Base-by-base conservation (phyloP, 37 sponge, comb jelly and placozoan genomes). In the Chondrilla cf. caribensis region DNA sequence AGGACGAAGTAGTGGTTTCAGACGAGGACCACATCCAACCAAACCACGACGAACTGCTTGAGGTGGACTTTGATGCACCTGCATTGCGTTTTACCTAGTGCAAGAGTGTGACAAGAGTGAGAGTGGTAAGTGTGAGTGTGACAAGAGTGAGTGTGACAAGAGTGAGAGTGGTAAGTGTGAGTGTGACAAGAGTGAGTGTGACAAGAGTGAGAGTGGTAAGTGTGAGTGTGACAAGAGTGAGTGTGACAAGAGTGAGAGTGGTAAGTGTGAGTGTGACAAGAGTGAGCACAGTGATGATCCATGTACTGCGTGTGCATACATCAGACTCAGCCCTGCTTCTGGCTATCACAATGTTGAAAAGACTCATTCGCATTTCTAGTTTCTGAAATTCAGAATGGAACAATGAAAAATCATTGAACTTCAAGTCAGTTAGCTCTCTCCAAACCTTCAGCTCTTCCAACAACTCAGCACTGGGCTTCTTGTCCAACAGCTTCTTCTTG, bases 291-390 rank as follows among this genome's bases (percentile, higher is more conserved):
- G n/a, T n/a, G n/a, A n/a, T n/a, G n/a, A n/a, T n/a, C n/a, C n/a
- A n/a, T n/a, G n/a, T n/a, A n/a, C n/a, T n/a, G n/a, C n/a, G 32
- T 7, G 29, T 5, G 64, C 64, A 39, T 58, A 93, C 93, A 84
- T 89, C 43, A 29, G 39, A 79, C 38, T 89, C 88, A 37, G 93
- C 93, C 38, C 60, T 51, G 31, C 83, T 77, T 58, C 93, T 47
- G 26, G 89, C 89, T 18, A 87, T 39, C 15, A 77, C 83, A 29
- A 93, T 89, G 67, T 89, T 93, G 58, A 89, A 81, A 1, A 93
- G 70, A 70, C 89, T 90, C 79, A 93, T 37, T 36, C 57, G 25
- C 0, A 25, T 79, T 79, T 93, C 93, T 58, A 93, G 58, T 38
- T 65, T 75, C 93, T 92, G 60, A 19, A 70, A 55, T 7, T n/a